Evolutionary conservation across 2,797 vertebrate species (phyloP), one percentile per base, ranked within the genome.

Genomic region (Hipposideros larvatus): DNA sequence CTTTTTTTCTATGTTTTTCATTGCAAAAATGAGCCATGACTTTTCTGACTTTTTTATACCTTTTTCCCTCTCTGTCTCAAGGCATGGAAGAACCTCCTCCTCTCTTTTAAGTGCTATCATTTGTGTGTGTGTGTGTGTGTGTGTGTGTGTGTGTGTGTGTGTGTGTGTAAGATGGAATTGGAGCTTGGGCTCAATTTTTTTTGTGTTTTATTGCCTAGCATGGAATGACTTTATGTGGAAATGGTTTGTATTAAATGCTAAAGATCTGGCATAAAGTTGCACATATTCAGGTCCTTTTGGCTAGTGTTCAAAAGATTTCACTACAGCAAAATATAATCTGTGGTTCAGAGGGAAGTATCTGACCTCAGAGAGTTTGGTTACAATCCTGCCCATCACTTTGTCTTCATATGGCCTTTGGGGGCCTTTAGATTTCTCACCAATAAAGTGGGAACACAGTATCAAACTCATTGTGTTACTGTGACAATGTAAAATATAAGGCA

Each of bases 41-140:
- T 37, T 37, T 37, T 37, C 37, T 3, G 37, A 37, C 37, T 3
- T 37, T 37, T 37, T 37, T 28, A 15, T 0, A 37, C 22, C 5
- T 31, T 51, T 51, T 51, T 22, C 21, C 2, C 2, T 86, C 24
- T 59, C 43, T 13, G 13, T n/a, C 65, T 80, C 41, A 10, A 89
- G 34, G 55, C 5, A 26, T 26, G 57, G 24, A 48, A 41, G 26
- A 51, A 15, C 46, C 31, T 8, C 16, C 16, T 31, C 6, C 37
- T 26, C 14, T 37, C 2, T 0, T 48, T 18, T 24, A 0, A 3
- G 41, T 24, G n/a, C 31, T 46, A 3, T 41, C 16, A 10, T 2
- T 2, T 59, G 9, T 22, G 19, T 13, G 43, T 4, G 46, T 24
- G 66, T n/a, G 11, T n/a, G 83, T 48, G 48, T 48, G 48, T 51